These are phyloP conservation scores for Anadara kagoshimensis DNA, from an alignment of 1,140 invertebrate species.

Conservation along the genomic window DNA sequence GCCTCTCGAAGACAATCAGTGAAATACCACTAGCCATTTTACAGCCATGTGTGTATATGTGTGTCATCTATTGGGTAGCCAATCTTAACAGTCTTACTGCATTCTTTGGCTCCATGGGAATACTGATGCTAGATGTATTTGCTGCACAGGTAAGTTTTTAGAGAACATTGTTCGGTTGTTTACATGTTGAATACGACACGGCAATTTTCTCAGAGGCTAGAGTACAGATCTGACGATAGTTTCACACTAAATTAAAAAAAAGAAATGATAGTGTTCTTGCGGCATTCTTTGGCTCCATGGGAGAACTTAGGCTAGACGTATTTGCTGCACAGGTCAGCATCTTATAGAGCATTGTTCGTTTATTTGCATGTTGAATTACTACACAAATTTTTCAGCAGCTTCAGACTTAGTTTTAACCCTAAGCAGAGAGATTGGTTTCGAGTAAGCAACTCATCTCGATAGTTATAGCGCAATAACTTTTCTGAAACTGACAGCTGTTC, in stretches of 20 bases:
- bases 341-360: too few relatives aligned
- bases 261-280: conserved; percentile 42
- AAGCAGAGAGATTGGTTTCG: background rate
- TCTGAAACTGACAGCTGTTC: too few relatives aligned
- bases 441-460: too few relatives aligned
- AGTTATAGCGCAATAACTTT: too few relatives aligned
- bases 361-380: too few relatives aligned
- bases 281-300: conserved; percentile 41
- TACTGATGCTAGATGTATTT: conserved; percentile 43
- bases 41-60: conserved; percentile 43
- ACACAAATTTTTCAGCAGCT: too few relatives aligned
- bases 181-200: too few relatives aligned
- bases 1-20: conserved; percentile 47
- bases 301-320: conserved; percentile 43
- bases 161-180: too few relatives aligned
- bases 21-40: conserved; percentile 46
- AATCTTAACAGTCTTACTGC: conserved; percentile 45
- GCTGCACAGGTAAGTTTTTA: conserved; percentile 51
- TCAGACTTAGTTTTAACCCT: too few relatives aligned
- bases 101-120: conserved; percentile 38
- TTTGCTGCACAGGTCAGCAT: conserved; percentile 48
- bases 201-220: too few relatives aligned
- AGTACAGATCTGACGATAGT: conserved; percentile 38
- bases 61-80: conserved; percentile 55
- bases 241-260: conserved; percentile 49